These are phyloP conservation scores for Xestia sexstrigata DNA, from an alignment of 2,888 invertebrate genomes.

Conservation along the genomic window DNA sequence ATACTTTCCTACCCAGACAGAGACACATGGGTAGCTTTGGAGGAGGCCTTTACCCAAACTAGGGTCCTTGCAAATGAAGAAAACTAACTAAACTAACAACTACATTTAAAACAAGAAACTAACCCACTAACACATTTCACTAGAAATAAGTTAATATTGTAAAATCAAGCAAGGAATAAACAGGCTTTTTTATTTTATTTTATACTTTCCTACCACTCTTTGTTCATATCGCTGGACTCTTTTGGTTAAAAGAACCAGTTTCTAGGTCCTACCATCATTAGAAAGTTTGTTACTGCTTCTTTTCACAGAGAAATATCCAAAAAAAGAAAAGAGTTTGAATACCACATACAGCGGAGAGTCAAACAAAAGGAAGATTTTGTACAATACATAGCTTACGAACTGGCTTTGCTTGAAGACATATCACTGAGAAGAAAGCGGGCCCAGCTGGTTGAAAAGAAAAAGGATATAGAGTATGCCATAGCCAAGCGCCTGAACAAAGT, in stretches of 20 bases:
- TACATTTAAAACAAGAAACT: no score
- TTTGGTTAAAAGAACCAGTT: neutral
- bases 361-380: conserved; percentile 93
- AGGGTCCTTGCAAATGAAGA: no score
- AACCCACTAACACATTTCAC: no score
- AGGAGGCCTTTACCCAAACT: no score
- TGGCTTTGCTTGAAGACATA: conserved; percentile 92
- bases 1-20: neutral
- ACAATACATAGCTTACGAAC: conserved; percentile 93
- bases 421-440: conserved; percentile 90
- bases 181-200: no score
- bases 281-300: neutral
- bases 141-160: no score
- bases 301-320: conserved; percentile 92
- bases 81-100: no score
- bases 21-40: no score
- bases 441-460: conserved; percentile 91
- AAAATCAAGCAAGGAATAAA: no score
- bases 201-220: neutral
- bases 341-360: conserved; percentile 92
- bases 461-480: conserved; percentile 93
- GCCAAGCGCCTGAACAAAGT: conserved; percentile 93
- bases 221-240: neutral
- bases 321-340: conserved; percentile 93
- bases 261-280: neutral